Base-by-base conservation (phyloP, 2,797 vertebrate genomes). In the Triplophysa bombifrons region DNA sequence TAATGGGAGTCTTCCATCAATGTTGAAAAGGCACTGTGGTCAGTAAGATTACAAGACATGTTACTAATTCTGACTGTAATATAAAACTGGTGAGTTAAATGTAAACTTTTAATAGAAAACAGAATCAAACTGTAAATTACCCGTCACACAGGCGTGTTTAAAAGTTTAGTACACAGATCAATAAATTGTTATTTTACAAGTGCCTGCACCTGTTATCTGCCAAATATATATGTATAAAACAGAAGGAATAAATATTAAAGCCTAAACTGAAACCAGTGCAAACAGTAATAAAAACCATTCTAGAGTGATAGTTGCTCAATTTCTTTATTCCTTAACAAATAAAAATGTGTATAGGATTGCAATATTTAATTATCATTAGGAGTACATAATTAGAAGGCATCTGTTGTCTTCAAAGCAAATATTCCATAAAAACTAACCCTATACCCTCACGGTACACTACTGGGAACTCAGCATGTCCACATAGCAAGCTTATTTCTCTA, bases 281-380 rank as follows among this genome's bases (percentile, higher is more conserved):
- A 76, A 65, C 65, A 51, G 44, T 85, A 64, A 67, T 48, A 64
- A 65, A 79, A 34, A 34, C 6, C 7, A 75, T 78, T 17, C 72
- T 77, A 86, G 87, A 77, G 85, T 81, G 82, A 72, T 73, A 82
- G 72, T 84, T 84, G 72, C 84, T 71, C 51, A 41, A 65, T 85
- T 86, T 85, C 67, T 87, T 77, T 20, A 74, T 71, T 65, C 60
- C 85, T 82, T 80, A 80, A 83, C 67, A 77, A 78, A 90, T 70
- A 81, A 85, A 84, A 89, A 90, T 91, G 76, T 89, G 67, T 91
- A 85, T 90, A 83, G 61, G 63, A 78, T 60, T 68, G 68, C 71
- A 72, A 90, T 85, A 90, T 92, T 90, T 87, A 87, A 90, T 89
- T 84, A 72, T 85, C 91, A 91, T 92, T 88, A 89, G 71, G 72